Conservation (phyloP, 2,797 vertebrate species). For the Ambastaia sidthimunki region DNA sequence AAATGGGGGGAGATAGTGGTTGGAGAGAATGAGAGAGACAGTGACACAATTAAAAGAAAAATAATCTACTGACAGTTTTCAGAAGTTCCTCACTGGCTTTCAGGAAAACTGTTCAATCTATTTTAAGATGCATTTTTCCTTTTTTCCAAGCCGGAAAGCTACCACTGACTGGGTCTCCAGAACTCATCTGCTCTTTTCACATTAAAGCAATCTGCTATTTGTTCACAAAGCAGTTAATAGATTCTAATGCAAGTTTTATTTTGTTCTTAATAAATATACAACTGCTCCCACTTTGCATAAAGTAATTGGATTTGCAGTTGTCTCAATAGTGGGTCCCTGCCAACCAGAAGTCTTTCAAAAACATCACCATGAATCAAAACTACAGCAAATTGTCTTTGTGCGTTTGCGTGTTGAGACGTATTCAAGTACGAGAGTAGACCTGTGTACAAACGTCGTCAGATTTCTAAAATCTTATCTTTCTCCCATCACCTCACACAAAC, state of each 20-base stretch:
- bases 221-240: conserved; percentile 57
- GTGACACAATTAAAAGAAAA: conserved; percentile 32
- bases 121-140: conserved; percentile 31
- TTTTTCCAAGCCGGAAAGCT: background rate
- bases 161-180: conserved; percentile 5
- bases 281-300: conserved; percentile 69
- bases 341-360: conserved; percentile 53
- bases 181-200: conserved; percentile 39
- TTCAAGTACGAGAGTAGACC: background rate
- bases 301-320: conserved; percentile 74
- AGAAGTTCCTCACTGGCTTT: conserved; percentile 40
- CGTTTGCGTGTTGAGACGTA: conserved; percentile 24
- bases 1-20: conserved; percentile 38
- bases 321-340: conserved; percentile 67
- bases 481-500: conserved; percentile 13
- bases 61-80: background rate
- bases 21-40: conserved; percentile 19
- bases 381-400: conserved; percentile 22
- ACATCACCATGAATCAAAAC: conserved; percentile 22
- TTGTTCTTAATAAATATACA: conserved; percentile 68
- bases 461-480: conserved; percentile 23
- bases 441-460: background rate
- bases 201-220: conserved; percentile 71
- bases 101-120: conserved; percentile 1
- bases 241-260: conserved; percentile 65